Percentiles rank a stretch among this genome's conserved stretches.
These are phyloP conservation scores for Zaprionus inermis DNA, from an alignment of 1,140 invertebrate species.

Conservation along the genomic window DNA sequence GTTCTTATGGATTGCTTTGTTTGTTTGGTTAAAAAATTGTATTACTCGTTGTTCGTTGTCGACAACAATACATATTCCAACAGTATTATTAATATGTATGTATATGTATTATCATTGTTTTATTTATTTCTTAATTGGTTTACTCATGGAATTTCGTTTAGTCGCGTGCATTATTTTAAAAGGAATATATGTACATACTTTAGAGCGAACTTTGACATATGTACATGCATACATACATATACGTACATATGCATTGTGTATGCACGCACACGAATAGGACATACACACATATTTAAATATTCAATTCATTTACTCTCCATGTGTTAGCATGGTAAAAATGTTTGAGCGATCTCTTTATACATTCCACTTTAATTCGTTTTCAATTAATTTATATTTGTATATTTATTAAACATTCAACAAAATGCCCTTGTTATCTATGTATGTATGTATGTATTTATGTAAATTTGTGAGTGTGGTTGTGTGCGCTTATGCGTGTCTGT, in stretches of 20 bases:
- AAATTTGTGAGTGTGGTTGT: conserved; percentile 23
- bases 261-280: conserved; percentile 9
- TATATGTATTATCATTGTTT: conserved; percentile 30
- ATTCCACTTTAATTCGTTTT: conserved; percentile 29
- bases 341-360: conserved; percentile 42
- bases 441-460: conserved; percentile 37
- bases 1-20: conserved; percentile 32
- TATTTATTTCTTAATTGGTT: conserved; percentile 29
- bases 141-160: conserved; percentile 29
- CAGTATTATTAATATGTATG: conserved; percentile 4
- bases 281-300: conserved; percentile 39
- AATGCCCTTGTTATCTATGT: conserved; percentile 55
- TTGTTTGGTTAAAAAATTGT: conserved; percentile 60
- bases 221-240: neutral
- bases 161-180: conserved; percentile 51
- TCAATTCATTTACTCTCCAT: conserved; percentile 32
- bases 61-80: conserved; percentile 20
- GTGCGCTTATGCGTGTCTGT: conserved; percentile 10
- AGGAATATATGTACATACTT: conserved; percentile 49
- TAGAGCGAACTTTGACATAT: conserved; percentile 33
- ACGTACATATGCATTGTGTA: neutral
- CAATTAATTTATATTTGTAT: conserved; percentile 17
- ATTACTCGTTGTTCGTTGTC: conserved; percentile 43
- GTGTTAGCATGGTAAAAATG: conserved; percentile 30
- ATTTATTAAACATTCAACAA: conserved; percentile 66